Evolutionary conservation across 2,888 invertebrate species (phyloP).

Genomic region (Podotricha telesiphe): DNA sequence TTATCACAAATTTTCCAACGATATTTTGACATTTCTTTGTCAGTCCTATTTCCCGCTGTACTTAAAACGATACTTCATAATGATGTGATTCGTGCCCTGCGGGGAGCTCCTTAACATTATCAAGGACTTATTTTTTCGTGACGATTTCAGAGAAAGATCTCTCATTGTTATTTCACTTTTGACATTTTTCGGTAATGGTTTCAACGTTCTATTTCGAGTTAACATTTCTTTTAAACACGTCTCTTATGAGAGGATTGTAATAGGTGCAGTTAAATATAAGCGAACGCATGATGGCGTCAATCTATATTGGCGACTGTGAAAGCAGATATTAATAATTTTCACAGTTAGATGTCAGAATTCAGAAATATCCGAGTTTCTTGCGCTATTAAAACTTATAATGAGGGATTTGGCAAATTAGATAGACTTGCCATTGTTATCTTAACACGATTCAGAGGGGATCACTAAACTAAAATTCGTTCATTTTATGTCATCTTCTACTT

Average conservation of each 20-base stretch:
- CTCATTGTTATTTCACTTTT: constrained; percentile 43
- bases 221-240: constrained; percentile 21
- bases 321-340: constrained; percentile 20
- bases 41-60: constrained; percentile 51
- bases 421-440: constrained; percentile 43
- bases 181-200: constrained; percentile 36
- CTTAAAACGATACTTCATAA: constrained; percentile 55
- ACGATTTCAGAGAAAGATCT: constrained; percentile 50
- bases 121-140: constrained; percentile 56
- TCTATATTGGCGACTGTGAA: constrained; percentile 12
- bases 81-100: constrained; percentile 59
- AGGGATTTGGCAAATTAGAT: constrained; percentile 55
- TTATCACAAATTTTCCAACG: constrained; percentile 32
- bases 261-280: constrained; percentile 2
- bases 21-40: constrained; percentile 52
- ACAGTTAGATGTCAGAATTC: constrained; percentile 23
- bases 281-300: neutral
- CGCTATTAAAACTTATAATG: constrained; percentile 80
- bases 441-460: constrained; percentile 44
- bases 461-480: constrained; percentile 9
- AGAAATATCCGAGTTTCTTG: constrained; percentile 59
- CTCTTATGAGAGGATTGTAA: neutral
- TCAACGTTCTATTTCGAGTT: constrained; percentile 18
- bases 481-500: neutral
- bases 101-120: constrained; percentile 54